A percentile compares a stretch with the other conserved stretches of the same genome.
Evolutionary conservation across 2,113 vertebrate genomes (phyloP).

Genomic region (Orientallactaga bullata): DNA sequence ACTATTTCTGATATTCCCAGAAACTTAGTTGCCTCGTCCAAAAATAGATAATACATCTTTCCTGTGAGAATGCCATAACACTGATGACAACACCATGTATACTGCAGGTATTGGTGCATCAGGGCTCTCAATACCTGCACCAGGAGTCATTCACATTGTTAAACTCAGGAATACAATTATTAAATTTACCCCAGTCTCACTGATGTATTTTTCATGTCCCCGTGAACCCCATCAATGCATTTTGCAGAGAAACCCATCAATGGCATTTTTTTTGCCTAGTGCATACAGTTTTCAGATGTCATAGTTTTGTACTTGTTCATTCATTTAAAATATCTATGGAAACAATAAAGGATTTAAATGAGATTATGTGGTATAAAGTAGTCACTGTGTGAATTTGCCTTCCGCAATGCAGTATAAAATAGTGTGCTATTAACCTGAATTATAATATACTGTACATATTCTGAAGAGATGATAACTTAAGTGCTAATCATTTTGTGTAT

Average conservation of each 20-base stretch:
- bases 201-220: not conserved
- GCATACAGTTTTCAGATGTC: not conserved
- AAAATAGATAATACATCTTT: not conserved
- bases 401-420: not conserved
- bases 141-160: not conserved
- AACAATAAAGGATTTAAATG: not conserved
- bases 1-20: not conserved
- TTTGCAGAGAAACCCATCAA: constrained; percentile 2
- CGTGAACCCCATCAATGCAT: not conserved
- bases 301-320: not conserved
- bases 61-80: not conserved
- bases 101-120: not conserved
- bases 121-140: not conserved
- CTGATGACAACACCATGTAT: not conserved
- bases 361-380: not conserved
- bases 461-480: not conserved
- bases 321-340: not conserved
- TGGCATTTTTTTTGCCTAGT: not conserved
- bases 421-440: not conserved
- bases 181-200: not conserved
- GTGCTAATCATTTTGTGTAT: not conserved
- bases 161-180: not conserved
- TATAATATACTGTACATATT: not conserved
- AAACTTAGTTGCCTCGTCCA: not conserved
- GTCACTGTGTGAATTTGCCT: constrained; percentile 36